Evolutionary conservation across 2,113 vertebrate genomes (phyloP), one percentile per base, ranked within the genome.

Genomic region (Sakesphorus luctuosus): DNA sequence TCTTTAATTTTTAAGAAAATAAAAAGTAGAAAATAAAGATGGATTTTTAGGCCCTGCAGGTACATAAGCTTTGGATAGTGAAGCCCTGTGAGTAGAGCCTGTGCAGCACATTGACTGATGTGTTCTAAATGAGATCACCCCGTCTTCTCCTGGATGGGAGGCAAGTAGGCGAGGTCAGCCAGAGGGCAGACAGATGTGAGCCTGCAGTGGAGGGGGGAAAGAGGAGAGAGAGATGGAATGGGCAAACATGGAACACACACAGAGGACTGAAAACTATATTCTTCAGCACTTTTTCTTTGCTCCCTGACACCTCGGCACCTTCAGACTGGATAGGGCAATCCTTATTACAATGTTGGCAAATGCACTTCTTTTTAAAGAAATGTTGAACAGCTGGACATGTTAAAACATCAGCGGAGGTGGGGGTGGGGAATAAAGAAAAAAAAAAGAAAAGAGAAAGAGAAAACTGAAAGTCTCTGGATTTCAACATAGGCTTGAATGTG

Each of bases 371-470:
- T 89, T 56, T 35, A n/a, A 82, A 85, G 62, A 78, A 59, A 82
- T 84, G 11, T 8, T 58, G 25, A 93, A 31, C 80, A 83, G 53
- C 79, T 93, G 77, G 18, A 90, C 80, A 52, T 59, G n/a, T 81
- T 89, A 56, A 72, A 92, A 90, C 10, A 65, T 29, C 7, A n/a
- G 53, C 46, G 6, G 9, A 1, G 13, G 1, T 2, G 5, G 13
- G 18, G 6, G 5, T 1, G 14, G 1, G 2, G 4, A 2, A 0
- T 2, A 7, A 19, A 4, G 1, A 0, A 2, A 1, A 1, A 13
- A 25, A 7, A 18, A 68, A 35, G 9, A 24, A 55, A 13, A 12
- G 1, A 8, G 12, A 73, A 50, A 11, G 35, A 15, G 3, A 2
- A 67, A 87, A 78, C 67, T 20, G 18, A 17, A 81, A 62, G 20